These are phyloP conservation scores for Oxyteleia sp. DNA, from an alignment of 2,888 invertebrate species.

Conservation along the genomic window DNA sequence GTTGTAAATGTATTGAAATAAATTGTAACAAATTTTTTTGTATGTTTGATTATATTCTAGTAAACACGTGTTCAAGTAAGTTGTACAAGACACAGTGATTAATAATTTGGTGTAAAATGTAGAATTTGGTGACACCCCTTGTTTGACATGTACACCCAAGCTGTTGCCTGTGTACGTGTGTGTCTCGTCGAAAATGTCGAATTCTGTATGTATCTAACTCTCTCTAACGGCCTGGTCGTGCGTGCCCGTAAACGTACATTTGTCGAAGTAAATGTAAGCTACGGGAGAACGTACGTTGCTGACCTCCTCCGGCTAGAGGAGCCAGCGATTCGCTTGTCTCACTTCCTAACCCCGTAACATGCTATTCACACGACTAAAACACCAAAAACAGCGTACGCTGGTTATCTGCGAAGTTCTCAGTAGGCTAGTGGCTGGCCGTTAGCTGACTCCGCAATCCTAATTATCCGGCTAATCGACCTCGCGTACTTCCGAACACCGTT, in stretches of 20 bases:
- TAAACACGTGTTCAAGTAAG: too few relatives aligned
- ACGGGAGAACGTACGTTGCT: conserved; percentile 57
- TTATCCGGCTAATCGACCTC: conserved; percentile 77
- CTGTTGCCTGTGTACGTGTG: conserved; percentile 80
- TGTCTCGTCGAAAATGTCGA: conserved; percentile 78
- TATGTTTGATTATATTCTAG: too few relatives aligned
- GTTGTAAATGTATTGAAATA: too few relatives aligned
- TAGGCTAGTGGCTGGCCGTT: conserved; percentile 79
- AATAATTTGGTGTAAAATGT: conserved; percentile 42
- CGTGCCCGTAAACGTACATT: conserved; percentile 73
- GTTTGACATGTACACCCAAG: conserved; percentile 58
- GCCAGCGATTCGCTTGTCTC: conserved; percentile 76
- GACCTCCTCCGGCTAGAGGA: conserved; percentile 61
- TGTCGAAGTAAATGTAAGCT: conserved; percentile 73
- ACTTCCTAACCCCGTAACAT: conserved; percentile 80
- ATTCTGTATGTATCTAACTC: conserved; percentile 76
- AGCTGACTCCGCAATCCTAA: conserved; percentile 77
- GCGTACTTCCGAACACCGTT: conserved; percentile 73
- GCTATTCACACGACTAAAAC: conserved; percentile 81
- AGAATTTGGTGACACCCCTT: conserved; percentile 42
- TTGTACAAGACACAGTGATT: too few relatives aligned
- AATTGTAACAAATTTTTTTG: too few relatives aligned
- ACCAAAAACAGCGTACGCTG: conserved; percentile 76
- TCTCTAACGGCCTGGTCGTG: conserved; percentile 78
- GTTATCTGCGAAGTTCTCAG: conserved; percentile 76